phyloP scores from a whole-genome alignment of 2,113 vertebrate species.

The Aptenodytes forsteri region DNA sequence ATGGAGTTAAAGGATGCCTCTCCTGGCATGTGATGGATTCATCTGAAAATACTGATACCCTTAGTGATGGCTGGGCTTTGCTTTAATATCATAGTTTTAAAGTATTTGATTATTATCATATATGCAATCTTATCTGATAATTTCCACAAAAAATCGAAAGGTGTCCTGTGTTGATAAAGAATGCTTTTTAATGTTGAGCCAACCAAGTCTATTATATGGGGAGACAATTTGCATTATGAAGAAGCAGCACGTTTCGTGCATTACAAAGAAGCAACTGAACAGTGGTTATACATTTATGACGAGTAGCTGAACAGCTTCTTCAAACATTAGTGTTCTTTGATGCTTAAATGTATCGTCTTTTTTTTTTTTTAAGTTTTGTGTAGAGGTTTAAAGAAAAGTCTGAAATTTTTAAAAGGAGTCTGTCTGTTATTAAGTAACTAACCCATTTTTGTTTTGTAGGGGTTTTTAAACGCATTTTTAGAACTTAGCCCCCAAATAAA shows the following conservation, averaged over 20 bases:
- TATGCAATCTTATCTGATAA: fast-evolving
- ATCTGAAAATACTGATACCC: background rate
- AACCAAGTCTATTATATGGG: background rate
- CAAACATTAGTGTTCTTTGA: background rate
- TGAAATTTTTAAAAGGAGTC: background rate
- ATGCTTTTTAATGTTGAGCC: background rate
- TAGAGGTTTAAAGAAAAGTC: background rate
- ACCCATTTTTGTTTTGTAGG: background rate
- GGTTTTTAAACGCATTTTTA: background rate
- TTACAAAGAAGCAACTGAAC: background rate
- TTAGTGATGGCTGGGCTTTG: background rate
- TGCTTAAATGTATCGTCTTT: background rate
- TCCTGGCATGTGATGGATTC: background rate
- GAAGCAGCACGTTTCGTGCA: background rate
- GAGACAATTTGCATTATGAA: background rate
- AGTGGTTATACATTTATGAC: background rate
- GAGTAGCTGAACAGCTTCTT: background rate
- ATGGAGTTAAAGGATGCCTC: background rate
- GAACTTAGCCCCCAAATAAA: background rate
- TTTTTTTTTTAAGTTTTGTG: background rate
- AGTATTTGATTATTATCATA: fast-evolving
- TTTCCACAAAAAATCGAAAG: background rate
- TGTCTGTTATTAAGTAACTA: background rate
- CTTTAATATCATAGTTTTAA: fast-evolving
- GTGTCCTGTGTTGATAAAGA: background rate